Conservation (phyloP, 2,888 invertebrate species). For the Linhomoeus sp. region DNA sequence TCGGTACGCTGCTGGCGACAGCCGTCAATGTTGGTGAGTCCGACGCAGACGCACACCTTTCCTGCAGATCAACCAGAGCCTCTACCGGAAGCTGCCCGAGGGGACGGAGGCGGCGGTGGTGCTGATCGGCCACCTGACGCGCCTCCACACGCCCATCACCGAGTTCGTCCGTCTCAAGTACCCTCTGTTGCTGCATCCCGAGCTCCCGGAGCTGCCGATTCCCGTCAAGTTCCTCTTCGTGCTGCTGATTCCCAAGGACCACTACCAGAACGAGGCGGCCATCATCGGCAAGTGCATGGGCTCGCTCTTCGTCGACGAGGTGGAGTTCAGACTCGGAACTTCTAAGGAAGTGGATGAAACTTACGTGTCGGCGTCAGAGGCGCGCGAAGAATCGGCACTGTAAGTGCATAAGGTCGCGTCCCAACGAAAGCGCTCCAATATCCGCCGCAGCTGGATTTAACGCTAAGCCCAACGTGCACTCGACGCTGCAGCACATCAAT, state of each 20-base stretch:
- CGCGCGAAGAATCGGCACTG: too few species aligned
- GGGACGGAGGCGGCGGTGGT: constrained; percentile 17
- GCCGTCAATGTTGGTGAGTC: too few species aligned
- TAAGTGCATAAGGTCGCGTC: too few species aligned
- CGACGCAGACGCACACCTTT: background rate
- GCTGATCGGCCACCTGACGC: constrained; percentile 16
- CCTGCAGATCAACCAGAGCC: background rate
- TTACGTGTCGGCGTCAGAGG: too few species aligned
- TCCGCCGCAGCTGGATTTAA: too few species aligned
- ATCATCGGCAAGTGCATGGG: constrained; percentile 30
- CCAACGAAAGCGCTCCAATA: too few species aligned
- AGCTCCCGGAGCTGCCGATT: constrained; percentile 20
- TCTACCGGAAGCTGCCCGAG: constrained; percentile 14
- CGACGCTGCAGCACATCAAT: too few species aligned
- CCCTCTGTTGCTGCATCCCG: constrained; percentile 7
- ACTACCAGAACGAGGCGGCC: constrained; percentile 10
- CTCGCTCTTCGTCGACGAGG: constrained; percentile 29
- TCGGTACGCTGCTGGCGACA: too few species aligned
- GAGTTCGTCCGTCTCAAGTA: constrained; percentile 18
- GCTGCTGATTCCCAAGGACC: constrained; percentile 26
- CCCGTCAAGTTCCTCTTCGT: constrained; percentile 30
- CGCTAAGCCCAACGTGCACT: too few species aligned
- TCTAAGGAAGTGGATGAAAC: too few species aligned
- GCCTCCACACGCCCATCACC: constrained; percentile 11
- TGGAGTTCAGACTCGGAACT: too few species aligned